A percentile compares a stretch with the other conserved stretches of the same genome.
Conservation (phyloP, 2,797 vertebrate genomes). For the Pangasius mekongensis region DNA sequence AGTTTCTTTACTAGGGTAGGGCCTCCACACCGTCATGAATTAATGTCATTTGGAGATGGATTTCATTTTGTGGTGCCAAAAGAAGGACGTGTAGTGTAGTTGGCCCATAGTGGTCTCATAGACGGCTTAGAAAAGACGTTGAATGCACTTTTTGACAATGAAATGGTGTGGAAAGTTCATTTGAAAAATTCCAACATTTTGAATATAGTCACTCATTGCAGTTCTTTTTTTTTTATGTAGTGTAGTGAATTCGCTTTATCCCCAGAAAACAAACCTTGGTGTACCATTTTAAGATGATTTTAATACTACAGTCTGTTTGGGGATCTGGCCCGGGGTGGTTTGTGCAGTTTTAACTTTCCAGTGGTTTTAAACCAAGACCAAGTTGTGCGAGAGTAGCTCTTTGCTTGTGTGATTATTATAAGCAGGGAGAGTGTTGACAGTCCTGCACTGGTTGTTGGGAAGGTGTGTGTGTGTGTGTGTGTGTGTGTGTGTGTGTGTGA, state of each 20-base stretch:
- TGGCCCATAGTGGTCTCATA: slow-evolving; percentile 25
- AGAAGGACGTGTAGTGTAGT: slow-evolving; percentile 74
- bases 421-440: not conserved
- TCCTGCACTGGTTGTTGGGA: not conserved
- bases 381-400: not conserved
- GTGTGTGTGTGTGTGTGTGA: not conserved
- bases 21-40: slow-evolving; percentile 42
- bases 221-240: not conserved
- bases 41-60: slow-evolving; percentile 68
- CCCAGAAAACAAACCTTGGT: not conserved
- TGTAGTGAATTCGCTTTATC: slow-evolving; percentile 20
- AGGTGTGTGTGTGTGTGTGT: not conserved
- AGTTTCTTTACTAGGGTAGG: slow-evolving; percentile 30
- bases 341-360: not conserved
- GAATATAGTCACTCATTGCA: slow-evolving; percentile 64
- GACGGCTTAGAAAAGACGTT: slow-evolving; percentile 64
- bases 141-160: slow-evolving; percentile 82
- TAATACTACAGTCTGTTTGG: slow-evolving; percentile 6
- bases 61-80: slow-evolving; percentile 64
- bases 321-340: not conserved
- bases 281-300: not conserved
- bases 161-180: slow-evolving; percentile 75
- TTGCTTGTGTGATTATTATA: not conserved
- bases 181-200: slow-evolving; percentile 77
- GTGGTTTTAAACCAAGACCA: not conserved